Percentiles rank a stretch among this genome's conserved stretches.
Evolutionary conservation across 2,113 vertebrate genomes (phyloP).

Genomic region (Petaurus breviceps): DNA sequence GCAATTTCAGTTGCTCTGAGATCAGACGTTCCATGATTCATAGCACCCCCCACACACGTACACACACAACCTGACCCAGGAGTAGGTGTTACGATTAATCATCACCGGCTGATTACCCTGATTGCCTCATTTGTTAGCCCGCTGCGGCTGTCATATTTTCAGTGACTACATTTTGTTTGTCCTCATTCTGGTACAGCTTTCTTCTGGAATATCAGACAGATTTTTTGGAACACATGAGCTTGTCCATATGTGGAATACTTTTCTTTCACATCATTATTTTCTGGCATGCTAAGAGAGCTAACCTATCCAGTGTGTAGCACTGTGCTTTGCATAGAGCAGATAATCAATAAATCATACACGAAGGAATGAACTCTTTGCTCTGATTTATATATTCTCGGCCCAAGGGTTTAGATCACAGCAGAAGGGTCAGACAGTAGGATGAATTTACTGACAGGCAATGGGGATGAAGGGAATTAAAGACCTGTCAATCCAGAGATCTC

Average conservation of each 20-base stretch:
- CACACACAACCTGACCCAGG: neutral
- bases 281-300: neutral
- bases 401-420: neutral
- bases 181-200: constrained; percentile 8
- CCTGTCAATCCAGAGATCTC: neutral
- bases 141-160: neutral
- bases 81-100: constrained; percentile 26
- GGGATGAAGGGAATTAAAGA: neutral
- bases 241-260: neutral
- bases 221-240: neutral
- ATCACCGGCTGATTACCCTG: constrained; percentile 3
- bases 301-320: neutral
- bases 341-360: neutral
- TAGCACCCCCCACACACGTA: neutral
- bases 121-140: constrained; percentile 31
- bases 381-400: neutral
- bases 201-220: neutral
- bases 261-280: neutral
- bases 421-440: neutral
- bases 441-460: neutral
- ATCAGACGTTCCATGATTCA: neutral
- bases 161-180: constrained; percentile 3
- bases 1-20: neutral
- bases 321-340: neutral
- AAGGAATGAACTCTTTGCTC: neutral